Percentiles rank a stretch among this genome's conserved stretches.
Evolutionary conservation across 2,888 invertebrate species (phyloP).

Genomic region (Mythimna lalbum): DNA sequence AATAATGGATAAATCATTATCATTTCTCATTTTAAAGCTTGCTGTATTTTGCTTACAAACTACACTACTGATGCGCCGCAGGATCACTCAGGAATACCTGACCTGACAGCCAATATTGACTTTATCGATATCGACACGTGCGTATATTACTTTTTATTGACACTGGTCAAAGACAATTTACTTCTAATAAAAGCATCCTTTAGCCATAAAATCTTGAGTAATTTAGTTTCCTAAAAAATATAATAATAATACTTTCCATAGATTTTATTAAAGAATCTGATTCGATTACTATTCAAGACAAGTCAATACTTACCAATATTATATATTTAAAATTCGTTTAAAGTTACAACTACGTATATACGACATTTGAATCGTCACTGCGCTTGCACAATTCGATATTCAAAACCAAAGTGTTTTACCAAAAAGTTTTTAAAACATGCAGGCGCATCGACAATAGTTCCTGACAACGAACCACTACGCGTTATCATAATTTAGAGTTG

Average conservation of each 20-base stretch:
- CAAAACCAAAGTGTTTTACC: slow-evolving; percentile 1
- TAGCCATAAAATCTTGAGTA: slow-evolving; percentile 4
- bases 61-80: slow-evolving; percentile 9
- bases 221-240: slow-evolving; percentile 40
- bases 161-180: slow-evolving; percentile 3
- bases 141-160: not conserved
- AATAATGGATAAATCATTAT: slow-evolving; percentile 15
- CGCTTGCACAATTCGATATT: slow-evolving; percentile 21
- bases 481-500: slow-evolving; percentile 23
- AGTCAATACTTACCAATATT: slow-evolving; percentile 8
- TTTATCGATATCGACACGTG: slow-evolving; percentile 1
- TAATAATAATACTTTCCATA: slow-evolving; percentile 55
- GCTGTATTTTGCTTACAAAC: slow-evolving; percentile 43
- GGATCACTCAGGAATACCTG: not conserved
- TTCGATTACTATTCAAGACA: slow-evolving; percentile 32
- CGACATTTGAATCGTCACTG: slow-evolving; percentile 11
- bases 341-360: slow-evolving; percentile 9
- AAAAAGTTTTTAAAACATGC: slow-evolving; percentile 4
- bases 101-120: slow-evolving; percentile 12
- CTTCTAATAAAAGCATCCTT: slow-evolving; percentile 3
- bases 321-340: slow-evolving; percentile 26
- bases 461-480: slow-evolving; percentile 24
- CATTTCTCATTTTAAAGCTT: slow-evolving; percentile 46
- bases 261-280: slow-evolving; percentile 33
- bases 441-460: slow-evolving; percentile 15